Evolutionary conservation across 2,888 invertebrate species (phyloP).

Genomic region (Theretra japonica): DNA sequence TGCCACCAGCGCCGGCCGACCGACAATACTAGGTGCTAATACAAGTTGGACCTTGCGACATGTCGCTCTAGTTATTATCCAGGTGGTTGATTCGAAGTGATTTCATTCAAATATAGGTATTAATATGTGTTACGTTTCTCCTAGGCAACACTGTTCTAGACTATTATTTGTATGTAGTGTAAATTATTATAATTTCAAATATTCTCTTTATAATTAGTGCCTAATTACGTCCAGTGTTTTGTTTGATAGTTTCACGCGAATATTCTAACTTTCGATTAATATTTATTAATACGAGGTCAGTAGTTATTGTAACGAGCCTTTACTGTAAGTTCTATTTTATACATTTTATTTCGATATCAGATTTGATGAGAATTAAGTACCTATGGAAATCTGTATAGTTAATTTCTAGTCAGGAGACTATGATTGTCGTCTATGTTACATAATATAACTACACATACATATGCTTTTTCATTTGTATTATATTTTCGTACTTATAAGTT

Average conservation of each 20-base stretch:
- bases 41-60: conserved; percentile 80
- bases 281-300: conserved; percentile 82
- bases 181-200: conserved; percentile 72
- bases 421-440: conserved; percentile 76
- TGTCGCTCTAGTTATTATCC: conserved; percentile 75
- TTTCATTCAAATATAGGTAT: conserved; percentile 74
- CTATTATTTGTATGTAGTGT: conserved; percentile 77
- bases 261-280: conserved; percentile 73
- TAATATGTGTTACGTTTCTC: conserved; percentile 78
- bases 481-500: conserved; percentile 23
- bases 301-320: conserved; percentile 66
- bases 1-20: conserved; percentile 69
- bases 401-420: conserved; percentile 82
- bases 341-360: conserved; percentile 62
- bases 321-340: conserved; percentile 61
- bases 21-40: conserved; percentile 85
- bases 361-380: conserved; percentile 62
- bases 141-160: conserved; percentile 73
- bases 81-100: conserved; percentile 74
- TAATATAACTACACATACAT: conserved; percentile 23
- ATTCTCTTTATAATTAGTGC: conserved; percentile 73
- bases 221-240: conserved; percentile 79
- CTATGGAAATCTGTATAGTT: conserved; percentile 67
- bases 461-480: conserved; percentile 30
- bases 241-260: conserved; percentile 70